These are phyloP conservation scores for Vultur gryphus DNA, from an alignment of 2,797 vertebrate species.

Conservation along the genomic window DNA sequence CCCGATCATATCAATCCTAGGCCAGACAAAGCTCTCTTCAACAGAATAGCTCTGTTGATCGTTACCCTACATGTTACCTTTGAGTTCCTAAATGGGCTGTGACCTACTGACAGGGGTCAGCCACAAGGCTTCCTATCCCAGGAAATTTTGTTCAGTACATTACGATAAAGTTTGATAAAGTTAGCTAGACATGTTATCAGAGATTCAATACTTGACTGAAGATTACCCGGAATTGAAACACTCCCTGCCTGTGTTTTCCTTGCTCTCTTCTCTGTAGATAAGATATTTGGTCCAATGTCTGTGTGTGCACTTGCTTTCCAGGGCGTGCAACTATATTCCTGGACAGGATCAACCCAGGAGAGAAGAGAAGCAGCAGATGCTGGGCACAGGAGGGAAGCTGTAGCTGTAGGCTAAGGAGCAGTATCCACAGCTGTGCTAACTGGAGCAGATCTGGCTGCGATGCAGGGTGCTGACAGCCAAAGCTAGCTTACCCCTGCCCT, in stretches of 20 bases:
- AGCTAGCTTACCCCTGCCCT: neutral
- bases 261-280: neutral
- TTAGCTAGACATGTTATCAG: neutral
- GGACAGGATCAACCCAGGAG: neutral
- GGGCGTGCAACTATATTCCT: neutral
- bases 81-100: neutral
- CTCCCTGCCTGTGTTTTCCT: neutral
- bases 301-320: neutral
- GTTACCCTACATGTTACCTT: neutral
- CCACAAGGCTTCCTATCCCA: neutral
- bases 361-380: neutral
- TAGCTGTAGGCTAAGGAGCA: neutral
- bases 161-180: neutral
- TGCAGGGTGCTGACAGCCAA: neutral
- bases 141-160: neutral
- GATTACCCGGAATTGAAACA: neutral
- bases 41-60: neutral
- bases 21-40: neutral
- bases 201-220: neutral
- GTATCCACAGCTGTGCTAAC: neutral
- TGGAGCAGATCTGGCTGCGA: neutral
- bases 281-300: conserved; percentile 25
- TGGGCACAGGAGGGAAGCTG: neutral
- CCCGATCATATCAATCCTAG: neutral
- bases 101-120: neutral